Base-by-base conservation (phyloP, 2,888 invertebrate species). In the Andricus curvator region DNA sequence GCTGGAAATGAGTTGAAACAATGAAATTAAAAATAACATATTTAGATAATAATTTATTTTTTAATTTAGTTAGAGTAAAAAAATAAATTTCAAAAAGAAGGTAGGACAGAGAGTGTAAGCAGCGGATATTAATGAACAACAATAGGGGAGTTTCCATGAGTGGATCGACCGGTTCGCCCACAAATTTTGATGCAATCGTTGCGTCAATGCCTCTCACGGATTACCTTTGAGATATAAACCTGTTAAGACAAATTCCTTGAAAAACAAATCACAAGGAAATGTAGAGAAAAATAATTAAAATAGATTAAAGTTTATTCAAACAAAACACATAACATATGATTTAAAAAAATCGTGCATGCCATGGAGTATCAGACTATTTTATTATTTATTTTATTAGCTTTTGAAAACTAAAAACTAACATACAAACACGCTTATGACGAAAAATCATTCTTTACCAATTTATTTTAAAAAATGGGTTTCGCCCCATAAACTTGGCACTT, bases 101-200 rank as follows among this genome's bases (percentile, higher is more conserved):
- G 48, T 56, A n/a, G 51, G 29, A 20, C 22, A 56, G 25, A 68
- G n/a, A 51, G 6, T 48, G 29, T 48, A 29, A 29, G 20, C 9
- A 66, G 22, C 13, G 41, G 5, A 70, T 70, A 56, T 29, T 70
- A 70, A 48, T 70, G 29, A 51, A 51, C 20, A 51, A 29, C 20
- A 62, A 62, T 62, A 22, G 62, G 25, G 62, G 25, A 70, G 56
- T 70, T 70, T 70, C 33, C 48, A 70, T 13, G 11, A 29, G 48
- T 51, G 25, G 29, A 70, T 33, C 17, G 20, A 70, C 70, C 70
- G 51, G 70, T 70, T 70, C 70, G 70, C 70, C 70, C 70, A 70
- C 70, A 70, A 70, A 66, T n/a, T 66, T 37, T 70, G 51, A 51
- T 51, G 25, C 13, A 62, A 62, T 62, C 62, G 62, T 62, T 62